Base-by-base conservation (phyloP, 92 coral and sea anemone genomes). In the Porites divaricata region DNA sequence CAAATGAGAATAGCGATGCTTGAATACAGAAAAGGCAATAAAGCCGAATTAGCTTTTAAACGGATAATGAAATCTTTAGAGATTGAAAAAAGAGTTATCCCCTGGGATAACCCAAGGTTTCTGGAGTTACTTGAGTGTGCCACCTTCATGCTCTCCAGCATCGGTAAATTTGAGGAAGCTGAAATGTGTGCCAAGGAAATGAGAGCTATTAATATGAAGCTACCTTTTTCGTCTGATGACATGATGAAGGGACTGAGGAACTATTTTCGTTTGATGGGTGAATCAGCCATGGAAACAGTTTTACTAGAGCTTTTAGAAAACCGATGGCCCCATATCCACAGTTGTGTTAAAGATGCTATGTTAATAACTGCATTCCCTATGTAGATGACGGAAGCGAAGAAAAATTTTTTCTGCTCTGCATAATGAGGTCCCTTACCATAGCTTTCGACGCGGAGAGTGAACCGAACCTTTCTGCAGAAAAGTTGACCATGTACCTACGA, bases 311-410 rank as follows among this genome's bases (percentile, higher is more conserved):
- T 19, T 8, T 23, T 72, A 9, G 8, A 72, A 17, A 11, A 51
- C 10, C 50, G 63, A 8, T 72, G 77, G 77, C 77, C 77, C 21
- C 63, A 10, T 48, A 48, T 72, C 19, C 21, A 72, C 58, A 51
- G 5, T 2, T 0, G 77, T 8, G 16, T 54, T 14, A 19, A 8
- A 11, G 53, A 9, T 4, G 51, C 41, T 25, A 10, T 22, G 10
- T 16, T 8, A 50, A 21, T 6, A 61, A 72, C 2, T 2, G 35
- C 15, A 51, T 8, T 22, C 59, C 11, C 0, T 9, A 14, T 53
- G 15, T 53, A 53, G 58, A 9, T 53, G 58, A 72, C 26, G 62
- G 51, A 19, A 26, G 77, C 22, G 51, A 19, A 57, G 77, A 12
- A 72, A n/a, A n/a, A n/a, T n/a, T 2, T 25, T 1, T 0, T 53